Base-by-base conservation (phyloP, 2,888 invertebrate genomes). In the Lasioglossum villosulum region DNA sequence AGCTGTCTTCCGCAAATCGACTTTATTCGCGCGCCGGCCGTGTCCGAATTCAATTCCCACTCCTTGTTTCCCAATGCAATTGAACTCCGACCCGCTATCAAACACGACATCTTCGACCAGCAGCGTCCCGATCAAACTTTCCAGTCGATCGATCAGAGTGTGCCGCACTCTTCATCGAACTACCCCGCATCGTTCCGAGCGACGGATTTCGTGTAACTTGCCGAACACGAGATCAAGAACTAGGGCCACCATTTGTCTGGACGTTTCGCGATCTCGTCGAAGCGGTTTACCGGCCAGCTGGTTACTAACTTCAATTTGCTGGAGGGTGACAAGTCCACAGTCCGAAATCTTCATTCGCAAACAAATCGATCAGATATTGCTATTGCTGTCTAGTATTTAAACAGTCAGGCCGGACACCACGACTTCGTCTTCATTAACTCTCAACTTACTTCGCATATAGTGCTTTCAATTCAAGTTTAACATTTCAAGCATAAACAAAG, bases 191-290 rank as follows among this genome's bases (percentile, higher is more conserved):
- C 5, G 37, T 6, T 10, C 19, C 8, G 4, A 27, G n/a, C 52
- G 56, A 56, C 71, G 68, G 8, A 68, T 59, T 59, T 59, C 63
- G 34, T 39, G 42, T 30, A 45, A 79, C 73, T 79, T 74, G 48
- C 30, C 45, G n/a, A 73, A 78, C 75, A 56, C 78, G 52, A 30
- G 42, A 56, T 68, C 34, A n/a, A 30, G 71, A 78, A 72, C 42
- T 45, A 19, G 23, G 19, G 27, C 48, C 63, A 14, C 37, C 45
- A 48, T 37, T 66, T 48, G 74, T 52, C 68, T 16, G 30, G 42
- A 45, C 30, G 63, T 66, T 75, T 56, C 70, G 19, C 48, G 52
- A 66, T 59, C 34, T 34, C 74, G 73, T 27, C 66, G 37, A 37
- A 16, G 52, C 79, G 63, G 45, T 19, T n/a, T 19, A 4, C 34